Base-by-base conservation (phyloP, 2,888 invertebrate genomes). In the Aleiodes alternator region DNA sequence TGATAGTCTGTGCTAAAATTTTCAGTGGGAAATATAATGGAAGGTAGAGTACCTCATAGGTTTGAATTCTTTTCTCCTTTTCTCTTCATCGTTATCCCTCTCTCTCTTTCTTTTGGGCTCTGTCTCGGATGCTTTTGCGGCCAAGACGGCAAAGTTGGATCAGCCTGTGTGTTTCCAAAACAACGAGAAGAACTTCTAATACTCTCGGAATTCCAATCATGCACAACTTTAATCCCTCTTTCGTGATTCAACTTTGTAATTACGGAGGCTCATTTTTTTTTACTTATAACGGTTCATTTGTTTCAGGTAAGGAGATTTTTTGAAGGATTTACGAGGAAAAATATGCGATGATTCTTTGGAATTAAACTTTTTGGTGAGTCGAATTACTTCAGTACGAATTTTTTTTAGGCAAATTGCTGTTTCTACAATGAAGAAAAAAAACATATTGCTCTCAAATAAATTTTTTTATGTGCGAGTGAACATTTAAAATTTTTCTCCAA, bases 301-400 rank as follows among this genome's bases (percentile, higher is more conserved):
- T 84, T 84, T 59, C 84, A 84, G 84, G 84, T 84, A 83, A 84
- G 84, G 76, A 73, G 7, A 29, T 66, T 55, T 56, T 73, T 68
- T 31, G 7, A 72, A n/a, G 51, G 29, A 34, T 38, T 69, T 70
- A 34, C 5, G 31, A 74, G 51, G 14, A 66, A 51, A 59, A 59
- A 51, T 29, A 31, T 14, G 34, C 14, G 2, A 53, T 53, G 6
- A 7, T 14, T 53, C 7, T 14, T 3, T 23, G 23, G 23, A 23
- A 23, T 23, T 23, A 23, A 34, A 34, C 4, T 34, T 34, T 34
- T 34, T 34, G 34, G 34, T 34, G 34, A 34, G 34, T 34, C 6
- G 2, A 1, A 23, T 23, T 23, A 23, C 23, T 23, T 23, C 23
- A 23, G 2, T 23, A 23, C 23, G 23, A 23, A 1, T 1, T 1